Base-by-base conservation (phyloP, 2,888 invertebrate genomes). In the Apodemia duryi region DNA sequence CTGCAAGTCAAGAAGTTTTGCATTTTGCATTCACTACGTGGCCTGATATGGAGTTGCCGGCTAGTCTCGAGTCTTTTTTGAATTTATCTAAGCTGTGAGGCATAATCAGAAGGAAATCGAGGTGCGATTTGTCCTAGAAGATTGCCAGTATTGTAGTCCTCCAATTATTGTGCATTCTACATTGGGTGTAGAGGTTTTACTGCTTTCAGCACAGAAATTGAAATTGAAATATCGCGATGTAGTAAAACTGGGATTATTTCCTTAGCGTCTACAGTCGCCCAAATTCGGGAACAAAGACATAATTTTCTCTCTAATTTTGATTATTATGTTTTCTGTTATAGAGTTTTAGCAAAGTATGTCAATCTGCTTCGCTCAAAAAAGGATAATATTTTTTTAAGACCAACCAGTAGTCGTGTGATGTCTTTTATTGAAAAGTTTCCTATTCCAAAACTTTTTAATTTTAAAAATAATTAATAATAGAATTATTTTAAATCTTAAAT, bases 121-220 rank as follows among this genome's bases (percentile, higher is more conserved):
- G 21, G 21, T 4, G 7, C 21, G 7, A 57, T 21, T 57, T 6
- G 2, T 57, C 57, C 57, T 28, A 9, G 57, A 57, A 57, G 57
- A 9, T 28, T 57, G 57, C 57, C 13, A 57, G 57, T 57, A 6
- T 29, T 9, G 6, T 57, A 9, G 7, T 57, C 57, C 7, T 6
- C 57, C 57, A 57, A 57, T 57, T 57, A 57, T 57, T 38, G 62
- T 62, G 10, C 62, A 62, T 62, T 62, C 62, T 62, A 62, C 13
- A 21, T 46, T 21, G 41, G 62, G 62, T 62, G 41, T 43, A 6
- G n/a, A 43, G 21, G 62, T 28, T 38, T 46, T 2, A 46, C 21
- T 43, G 62, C 46, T 43, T 62, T 62, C 62, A 46, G 62, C 46
- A 46, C 62, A 21, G 21, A 21, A 21, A 13, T 62, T 62, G 62